Conservation (phyloP, 2,113 vertebrate species). For the Condylura cristata region DNA sequence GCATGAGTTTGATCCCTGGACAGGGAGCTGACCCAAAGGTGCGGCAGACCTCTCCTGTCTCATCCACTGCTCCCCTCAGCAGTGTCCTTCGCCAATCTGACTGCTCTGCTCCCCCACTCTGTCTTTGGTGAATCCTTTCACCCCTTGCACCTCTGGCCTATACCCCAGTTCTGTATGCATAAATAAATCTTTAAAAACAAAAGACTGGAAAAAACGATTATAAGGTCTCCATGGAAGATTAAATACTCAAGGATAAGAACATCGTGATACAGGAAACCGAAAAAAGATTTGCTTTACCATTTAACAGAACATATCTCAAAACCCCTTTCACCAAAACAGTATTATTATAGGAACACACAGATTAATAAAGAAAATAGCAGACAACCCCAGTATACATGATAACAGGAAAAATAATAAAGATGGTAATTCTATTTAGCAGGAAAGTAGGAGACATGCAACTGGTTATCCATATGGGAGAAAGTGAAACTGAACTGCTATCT, state of each 20-base stretch:
- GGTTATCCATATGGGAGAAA: slow-evolving; percentile 51
- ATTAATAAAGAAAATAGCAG: neutral
- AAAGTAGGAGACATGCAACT: neutral
- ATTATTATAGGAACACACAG: neutral
- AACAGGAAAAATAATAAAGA: slow-evolving; percentile 30
- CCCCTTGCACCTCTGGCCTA: too few relatives aligned
- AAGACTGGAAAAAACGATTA: neutral
- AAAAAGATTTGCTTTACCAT: slow-evolving; percentile 11
- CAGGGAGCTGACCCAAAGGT: too few relatives aligned
- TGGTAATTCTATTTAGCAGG: neutral
- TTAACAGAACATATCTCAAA: neutral
- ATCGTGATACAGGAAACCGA: slow-evolving; percentile 11
- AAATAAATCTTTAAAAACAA: too few relatives aligned
- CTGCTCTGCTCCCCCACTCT: too few relatives aligned
- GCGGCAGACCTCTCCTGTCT: too few relatives aligned
- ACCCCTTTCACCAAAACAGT: slow-evolving; percentile 17
- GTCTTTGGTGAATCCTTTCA: too few relatives aligned
- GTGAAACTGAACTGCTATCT: slow-evolving; percentile 25
- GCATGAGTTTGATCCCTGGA: too few relatives aligned
- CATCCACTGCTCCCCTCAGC: too few relatives aligned
- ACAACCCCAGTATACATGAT: neutral
- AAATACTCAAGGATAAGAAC: neutral
- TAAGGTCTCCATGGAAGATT: slow-evolving; percentile 1
- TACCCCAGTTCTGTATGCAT: too few relatives aligned
- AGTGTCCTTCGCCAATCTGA: too few relatives aligned